Conservation (phyloP, 2,888 invertebrate genomes). For the Pammene fasciana region DNA sequence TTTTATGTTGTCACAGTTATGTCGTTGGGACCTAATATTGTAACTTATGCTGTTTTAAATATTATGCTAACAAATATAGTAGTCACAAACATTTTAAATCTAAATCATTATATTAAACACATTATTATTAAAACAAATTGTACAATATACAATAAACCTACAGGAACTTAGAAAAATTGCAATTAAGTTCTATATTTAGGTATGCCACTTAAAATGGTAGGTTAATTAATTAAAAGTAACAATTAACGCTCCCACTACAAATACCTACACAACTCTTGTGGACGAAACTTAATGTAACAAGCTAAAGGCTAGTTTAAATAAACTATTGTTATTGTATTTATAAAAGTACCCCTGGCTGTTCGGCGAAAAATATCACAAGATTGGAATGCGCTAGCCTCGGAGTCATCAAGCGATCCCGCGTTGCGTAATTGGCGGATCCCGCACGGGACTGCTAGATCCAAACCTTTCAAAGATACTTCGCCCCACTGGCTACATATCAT, state of each 20-base stretch:
- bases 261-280: slow-evolving; percentile 51
- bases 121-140: slow-evolving; percentile 80
- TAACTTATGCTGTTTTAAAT: slow-evolving; percentile 50
- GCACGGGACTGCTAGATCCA: slow-evolving; percentile 39
- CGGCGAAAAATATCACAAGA: slow-evolving; percentile 60
- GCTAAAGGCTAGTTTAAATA: slow-evolving; percentile 66
- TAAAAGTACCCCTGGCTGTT: slow-evolving; percentile 64
- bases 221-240: slow-evolving; percentile 66
- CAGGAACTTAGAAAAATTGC: slow-evolving; percentile 84
- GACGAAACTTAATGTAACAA: slow-evolving; percentile 64
- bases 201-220: slow-evolving; percentile 81
- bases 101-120: slow-evolving; percentile 82
- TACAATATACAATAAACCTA: slow-evolving; percentile 82
- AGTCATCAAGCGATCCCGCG: slow-evolving; percentile 46
- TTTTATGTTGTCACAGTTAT: not conserved
- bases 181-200: slow-evolving; percentile 82
- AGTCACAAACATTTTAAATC: slow-evolving; percentile 68
- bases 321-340: slow-evolving; percentile 69
- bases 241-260: slow-evolving; percentile 54
- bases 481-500: slow-evolving; percentile 78
- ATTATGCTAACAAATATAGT: slow-evolving; percentile 70
- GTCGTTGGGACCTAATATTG: not conserved
- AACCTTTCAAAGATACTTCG: slow-evolving; percentile 47
- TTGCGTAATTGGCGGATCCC: not conserved
- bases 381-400: slow-evolving; percentile 78